These are phyloP conservation scores for Xenentodon cancila DNA, from an alignment of 2,797 vertebrate species.

Conservation along the genomic window DNA sequence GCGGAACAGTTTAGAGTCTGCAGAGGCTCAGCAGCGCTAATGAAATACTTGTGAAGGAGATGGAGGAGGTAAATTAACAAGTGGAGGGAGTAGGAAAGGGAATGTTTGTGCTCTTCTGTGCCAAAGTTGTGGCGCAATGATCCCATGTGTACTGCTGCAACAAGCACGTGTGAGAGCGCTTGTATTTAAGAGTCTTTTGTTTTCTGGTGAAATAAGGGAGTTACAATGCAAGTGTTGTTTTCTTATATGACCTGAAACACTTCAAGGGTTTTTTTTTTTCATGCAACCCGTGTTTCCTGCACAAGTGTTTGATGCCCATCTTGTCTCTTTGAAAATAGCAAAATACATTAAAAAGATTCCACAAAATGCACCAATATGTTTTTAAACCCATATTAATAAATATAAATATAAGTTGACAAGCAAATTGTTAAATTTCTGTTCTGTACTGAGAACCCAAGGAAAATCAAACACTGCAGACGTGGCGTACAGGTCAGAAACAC, in stretches of 20 bases:
- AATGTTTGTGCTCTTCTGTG: conserved; percentile 23
- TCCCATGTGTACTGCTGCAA: conserved; percentile 38
- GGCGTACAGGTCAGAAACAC: conserved; percentile 34
- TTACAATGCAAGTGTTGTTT: conserved; percentile 36
- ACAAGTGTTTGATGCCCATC: no score
- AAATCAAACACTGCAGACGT: conserved; percentile 25
- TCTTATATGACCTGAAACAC: conserved; percentile 18
- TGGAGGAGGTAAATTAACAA: conserved; percentile 50
- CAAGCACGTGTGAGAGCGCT: conserved; percentile 22
- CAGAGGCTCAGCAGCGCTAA: conserved; percentile 20
- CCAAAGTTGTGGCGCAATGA: conserved; percentile 34
- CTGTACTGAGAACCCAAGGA: neutral
- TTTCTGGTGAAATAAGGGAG: conserved; percentile 27
- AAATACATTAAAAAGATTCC: no score
- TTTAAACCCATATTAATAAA: no score
- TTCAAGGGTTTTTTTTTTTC: conserved; percentile 38
- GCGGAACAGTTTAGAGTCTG: conserved; percentile 41
- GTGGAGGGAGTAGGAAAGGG: conserved; percentile 38
- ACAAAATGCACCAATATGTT: no score
- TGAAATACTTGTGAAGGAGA: conserved; percentile 21
- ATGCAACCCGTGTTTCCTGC: no score
- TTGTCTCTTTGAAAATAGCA: no score
- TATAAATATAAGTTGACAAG: no score
- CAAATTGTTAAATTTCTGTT: no score
- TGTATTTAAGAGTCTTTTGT: conserved; percentile 46